Percentiles rank a stretch among this genome's conserved stretches.
Evolutionary conservation across 1,140 invertebrate genomes (phyloP).

Genomic region (Rhagoletis zephyria): DNA sequence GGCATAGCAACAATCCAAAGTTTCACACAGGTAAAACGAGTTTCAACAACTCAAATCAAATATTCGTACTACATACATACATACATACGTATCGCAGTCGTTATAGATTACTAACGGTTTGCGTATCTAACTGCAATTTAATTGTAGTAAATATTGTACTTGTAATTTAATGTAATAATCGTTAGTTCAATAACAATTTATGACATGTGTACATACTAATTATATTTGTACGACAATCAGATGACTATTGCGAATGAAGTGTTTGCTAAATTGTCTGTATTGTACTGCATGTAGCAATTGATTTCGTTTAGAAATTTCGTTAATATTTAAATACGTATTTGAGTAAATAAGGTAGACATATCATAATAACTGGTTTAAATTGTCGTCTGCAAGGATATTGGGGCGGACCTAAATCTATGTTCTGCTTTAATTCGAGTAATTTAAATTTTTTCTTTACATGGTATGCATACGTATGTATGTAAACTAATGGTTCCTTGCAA

Average conservation of each 20-base stretch:
- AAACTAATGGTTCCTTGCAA: no score
- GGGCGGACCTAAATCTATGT: no score
- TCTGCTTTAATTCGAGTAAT: no score
- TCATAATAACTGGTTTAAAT: no score
- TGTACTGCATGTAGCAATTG: background rate
- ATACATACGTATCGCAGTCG: background rate
- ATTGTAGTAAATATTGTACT: background rate
- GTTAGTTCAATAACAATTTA: background rate
- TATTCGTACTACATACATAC: background rate
- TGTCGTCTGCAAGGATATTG: no score
- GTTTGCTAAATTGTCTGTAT: background rate
- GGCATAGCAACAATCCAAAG: constrained; percentile 9
- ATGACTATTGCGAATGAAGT: background rate
- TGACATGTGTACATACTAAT: background rate
- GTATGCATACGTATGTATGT: background rate
- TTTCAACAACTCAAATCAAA: constrained; percentile 3
- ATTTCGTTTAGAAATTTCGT: background rate
- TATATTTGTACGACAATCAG: background rate
- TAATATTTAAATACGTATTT: background rate
- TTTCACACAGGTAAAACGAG: constrained; percentile 18
- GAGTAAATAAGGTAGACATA: background rate
- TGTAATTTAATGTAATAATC: constrained; percentile 13
- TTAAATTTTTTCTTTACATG: background rate
- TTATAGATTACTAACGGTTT: background rate
- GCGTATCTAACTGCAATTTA: constrained; percentile 6